Evolutionary conservation across 2,113 vertebrate genomes (phyloP), one percentile per base, ranked within the genome.

Genomic region (Rhabdornis inornatus): DNA sequence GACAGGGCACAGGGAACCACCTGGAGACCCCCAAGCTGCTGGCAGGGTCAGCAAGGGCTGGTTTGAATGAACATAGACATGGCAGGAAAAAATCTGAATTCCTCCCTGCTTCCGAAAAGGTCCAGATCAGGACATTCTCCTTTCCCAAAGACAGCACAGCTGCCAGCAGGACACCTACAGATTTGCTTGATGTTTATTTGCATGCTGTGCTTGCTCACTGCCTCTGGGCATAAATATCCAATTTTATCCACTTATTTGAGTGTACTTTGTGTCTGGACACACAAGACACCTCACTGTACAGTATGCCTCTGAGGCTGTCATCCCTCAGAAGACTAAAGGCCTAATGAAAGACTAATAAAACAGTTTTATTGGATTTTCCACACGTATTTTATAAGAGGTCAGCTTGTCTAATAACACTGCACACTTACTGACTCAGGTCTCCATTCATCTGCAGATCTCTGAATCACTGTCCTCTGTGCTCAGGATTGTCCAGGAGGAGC

Each of bases 171-270:
- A 90, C 61, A 82, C 63, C 77, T 65, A 75, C 85, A 30, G 65
- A 72, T 91, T 28, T 90, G 61, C 52, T 63, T 70, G n/a, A 30
- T 70, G 20, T 80, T 89, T 82, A 91, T 92, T 89, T 92, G 83
- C 88, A 91, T 64, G 86, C 40, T 87, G 81, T 42, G 78, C 78
- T 78, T 50, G 40, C 84, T 77, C 74, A 52, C 66, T 81, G 64
- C 75, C 89, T 86, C 55, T 60, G 49, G 87, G 75, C 61, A 75
- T 22, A 82, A 55, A 90, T 60, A 95, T 8, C 79, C 68, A 59
- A 75, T 81, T 83, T 75, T 47, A 87, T 50, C 71, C 55, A 74
- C 39, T 79, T 78, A 89, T n/a, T 66, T 81, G 56, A 74, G 52
- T 64, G 87, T 59, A 60, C 39, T 91, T 61, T 28, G 31, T 61